Base-by-base conservation (phyloP, 1,140 invertebrate species). In the Diachasma alloeum region DNA sequence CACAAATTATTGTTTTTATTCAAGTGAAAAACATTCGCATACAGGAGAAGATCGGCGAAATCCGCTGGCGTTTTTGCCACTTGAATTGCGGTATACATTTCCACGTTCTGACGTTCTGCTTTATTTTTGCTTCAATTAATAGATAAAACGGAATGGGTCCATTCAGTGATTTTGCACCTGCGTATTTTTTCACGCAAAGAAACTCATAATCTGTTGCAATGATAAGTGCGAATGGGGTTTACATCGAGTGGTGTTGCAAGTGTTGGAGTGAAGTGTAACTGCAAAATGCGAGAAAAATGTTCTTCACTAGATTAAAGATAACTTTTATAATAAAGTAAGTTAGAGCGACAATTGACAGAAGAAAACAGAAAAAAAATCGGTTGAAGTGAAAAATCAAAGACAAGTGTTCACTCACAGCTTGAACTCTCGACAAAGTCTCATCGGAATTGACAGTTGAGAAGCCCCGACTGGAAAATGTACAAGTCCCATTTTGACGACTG, bases 251-350 rank as follows among this genome's bases (percentile, higher is more conserved):
- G 59, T 63, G 59, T 24, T 11, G 6, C 24, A 26, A 63, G 59
- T 63, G 59, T 26, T 63, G 19, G 48, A 63, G 59, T 63, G 59
- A 10, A 59, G 53, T n/a, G 19, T 22, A 59, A 59, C 15, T 9
- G 53, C 11, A 48, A 59, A 19, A 59, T 59, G 53, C 4, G 0
- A 22, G 11, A 63, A 74, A 66, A 66, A 74, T 74, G 59, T 74
- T 74, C 42, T 74, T 67, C 22, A 74, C 72, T 24, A 66, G 72
- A 17, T 74, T 74, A 74, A 74, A 74, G 36, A 74, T 63, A 74
- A 44, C 44, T 1, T 74, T 68, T n/a, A 26, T 39, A 8, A 37
- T 68, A 36, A 37, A 68, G 1, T 39, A 37, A 68, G 24, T 42
- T 4, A 68, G 8, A 66, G 10, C 22, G 15, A 2, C 4, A 59